phyloP scores from a whole-genome alignment of 2,113 vertebrate species.

The Cariama cristata region DNA sequence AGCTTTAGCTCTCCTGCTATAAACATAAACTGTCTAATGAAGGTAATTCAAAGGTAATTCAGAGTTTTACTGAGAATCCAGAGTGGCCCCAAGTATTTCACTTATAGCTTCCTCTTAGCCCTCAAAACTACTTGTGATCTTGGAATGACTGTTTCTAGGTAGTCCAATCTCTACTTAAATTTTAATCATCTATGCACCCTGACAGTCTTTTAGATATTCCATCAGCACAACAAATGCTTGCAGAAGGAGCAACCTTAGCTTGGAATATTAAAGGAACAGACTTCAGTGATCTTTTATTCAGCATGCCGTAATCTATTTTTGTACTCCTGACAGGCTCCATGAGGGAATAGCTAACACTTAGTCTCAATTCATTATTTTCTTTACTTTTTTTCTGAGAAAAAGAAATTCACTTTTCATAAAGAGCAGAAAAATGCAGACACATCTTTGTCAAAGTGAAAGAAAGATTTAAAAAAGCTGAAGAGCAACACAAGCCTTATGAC shows the following conservation, averaged over 20 bases:
- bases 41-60: not conserved
- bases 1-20: not conserved
- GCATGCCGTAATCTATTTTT: not conserved
- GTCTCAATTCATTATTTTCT: not conserved
- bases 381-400: not conserved
- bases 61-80: not conserved
- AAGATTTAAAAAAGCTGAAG: not conserved
- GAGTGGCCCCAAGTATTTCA: not conserved
- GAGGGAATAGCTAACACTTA: not conserved
- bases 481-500: not conserved
- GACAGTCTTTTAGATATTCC: not conserved
- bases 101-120: not conserved
- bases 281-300: not conserved
- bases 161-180: not conserved
- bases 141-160: not conserved
- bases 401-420: not conserved
- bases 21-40: not conserved
- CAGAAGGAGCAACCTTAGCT: not conserved
- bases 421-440: not conserved
- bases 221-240: not conserved
- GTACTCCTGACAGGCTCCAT: not conserved
- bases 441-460: not conserved
- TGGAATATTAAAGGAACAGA: not conserved
- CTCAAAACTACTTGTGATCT: not conserved
- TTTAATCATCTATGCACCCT: not conserved